Evolutionary conservation across 2,113 vertebrate genomes (phyloP).

Genomic region (Gobius niger): DNA sequence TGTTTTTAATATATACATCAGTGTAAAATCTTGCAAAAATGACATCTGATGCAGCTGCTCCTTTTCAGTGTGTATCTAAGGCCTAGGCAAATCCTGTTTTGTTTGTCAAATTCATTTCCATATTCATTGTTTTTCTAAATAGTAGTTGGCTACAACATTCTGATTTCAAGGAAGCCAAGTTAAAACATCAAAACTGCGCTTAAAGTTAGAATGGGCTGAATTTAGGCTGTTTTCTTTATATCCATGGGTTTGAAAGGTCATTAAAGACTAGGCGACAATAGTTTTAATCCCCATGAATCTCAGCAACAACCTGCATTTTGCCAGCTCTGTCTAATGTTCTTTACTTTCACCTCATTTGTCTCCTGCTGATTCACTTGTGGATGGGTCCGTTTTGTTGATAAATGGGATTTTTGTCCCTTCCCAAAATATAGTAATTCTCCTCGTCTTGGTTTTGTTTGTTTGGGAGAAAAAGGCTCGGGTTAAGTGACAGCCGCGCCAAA

Average conservation of each 20-base stretch:
- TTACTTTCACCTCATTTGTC: not conserved
- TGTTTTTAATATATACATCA: not conserved
- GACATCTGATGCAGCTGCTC: not conserved
- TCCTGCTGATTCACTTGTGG: not conserved
- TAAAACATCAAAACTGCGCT: too few relatives aligned
- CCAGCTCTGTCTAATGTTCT: too few relatives aligned
- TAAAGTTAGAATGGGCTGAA: too few relatives aligned
- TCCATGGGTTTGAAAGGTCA: too few relatives aligned
- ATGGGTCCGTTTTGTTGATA: not conserved
- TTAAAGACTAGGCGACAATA: too few relatives aligned
- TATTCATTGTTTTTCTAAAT: conserved; percentile 27
- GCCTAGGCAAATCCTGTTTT: not conserved
- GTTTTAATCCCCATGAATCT: too few relatives aligned
- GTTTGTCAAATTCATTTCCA: conserved; percentile 21
- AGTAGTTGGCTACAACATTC: not conserved
- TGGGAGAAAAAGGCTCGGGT: not conserved
- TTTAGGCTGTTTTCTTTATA: too few relatives aligned
- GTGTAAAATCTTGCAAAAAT: not conserved
- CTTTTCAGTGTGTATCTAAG: not conserved
- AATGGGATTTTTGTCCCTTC: not conserved
- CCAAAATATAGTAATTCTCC: not conserved
- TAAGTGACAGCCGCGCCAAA: not conserved
- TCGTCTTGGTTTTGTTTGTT: not conserved
- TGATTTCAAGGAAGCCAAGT: not conserved
- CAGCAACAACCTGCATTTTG: too few relatives aligned